Percentiles rank a stretch among this genome's conserved stretches.
phyloP scores from a whole-genome alignment of 2,113 vertebrate genomes.

The Gallinago undulata region DNA sequence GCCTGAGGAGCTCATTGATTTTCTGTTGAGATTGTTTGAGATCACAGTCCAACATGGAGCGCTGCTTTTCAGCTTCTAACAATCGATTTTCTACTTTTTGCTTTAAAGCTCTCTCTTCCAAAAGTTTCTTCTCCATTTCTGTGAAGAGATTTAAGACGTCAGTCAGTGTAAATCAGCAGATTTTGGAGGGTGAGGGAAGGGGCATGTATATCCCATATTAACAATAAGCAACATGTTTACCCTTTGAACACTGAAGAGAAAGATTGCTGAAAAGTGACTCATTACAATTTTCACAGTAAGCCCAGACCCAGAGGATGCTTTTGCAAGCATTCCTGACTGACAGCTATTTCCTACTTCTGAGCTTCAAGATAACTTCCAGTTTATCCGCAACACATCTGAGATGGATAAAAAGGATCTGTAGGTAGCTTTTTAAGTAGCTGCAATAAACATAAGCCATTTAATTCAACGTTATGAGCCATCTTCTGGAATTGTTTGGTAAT shows the following conservation, averaged over 20 bases:
- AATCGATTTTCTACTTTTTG: constrained; percentile 91
- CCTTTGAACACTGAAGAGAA: not conserved
- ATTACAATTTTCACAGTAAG: not conserved
- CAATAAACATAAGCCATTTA: not conserved
- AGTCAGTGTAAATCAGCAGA: not conserved
- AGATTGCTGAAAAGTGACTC: not conserved
- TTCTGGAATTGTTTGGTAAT: not conserved
- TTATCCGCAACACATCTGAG: not conserved
- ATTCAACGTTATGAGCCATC: not conserved
- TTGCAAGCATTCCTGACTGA: not conserved
- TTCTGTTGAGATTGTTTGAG: constrained; percentile 96
- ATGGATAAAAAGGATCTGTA: not conserved
- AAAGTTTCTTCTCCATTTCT: constrained; percentile 97
- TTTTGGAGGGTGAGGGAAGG: not conserved
- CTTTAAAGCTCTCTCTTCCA: constrained; percentile 89
- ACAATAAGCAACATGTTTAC: not conserved
- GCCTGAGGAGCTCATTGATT: constrained; percentile 87
- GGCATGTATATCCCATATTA: not conserved
- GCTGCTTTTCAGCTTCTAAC: constrained; percentile 92
- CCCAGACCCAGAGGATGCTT: not conserved
- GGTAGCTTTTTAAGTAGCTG: not conserved
- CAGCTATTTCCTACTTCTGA: not conserved
- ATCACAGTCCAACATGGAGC: constrained; percentile 95
- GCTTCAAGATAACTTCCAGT: not conserved
- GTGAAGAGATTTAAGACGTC: not conserved